Evolutionary conservation across 2,797 vertebrate species (phyloP).

Genomic region (Hoplostethus mediterraneus): DNA sequence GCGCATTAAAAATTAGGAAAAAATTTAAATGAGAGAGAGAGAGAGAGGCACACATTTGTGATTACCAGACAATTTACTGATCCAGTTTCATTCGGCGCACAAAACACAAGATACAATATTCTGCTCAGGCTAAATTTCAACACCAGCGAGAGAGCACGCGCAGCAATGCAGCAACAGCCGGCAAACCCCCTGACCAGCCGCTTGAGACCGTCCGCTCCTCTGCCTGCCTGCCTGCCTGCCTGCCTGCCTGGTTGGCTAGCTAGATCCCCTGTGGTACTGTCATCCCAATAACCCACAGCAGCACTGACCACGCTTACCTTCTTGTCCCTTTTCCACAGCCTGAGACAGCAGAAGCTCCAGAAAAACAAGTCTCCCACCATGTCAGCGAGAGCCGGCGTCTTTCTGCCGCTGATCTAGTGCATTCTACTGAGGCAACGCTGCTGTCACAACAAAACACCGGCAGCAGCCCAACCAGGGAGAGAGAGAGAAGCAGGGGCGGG

Average conservation of each 20-base stretch:
- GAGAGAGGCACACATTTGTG: conserved; percentile 22
- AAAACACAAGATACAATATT: neutral
- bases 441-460: conserved; percentile 79
- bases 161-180: conserved; percentile 27
- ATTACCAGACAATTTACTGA: conserved; percentile 38
- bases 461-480: conserved; percentile 52
- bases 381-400: conserved; percentile 68
- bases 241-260: conserved; percentile 27
- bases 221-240: conserved; percentile 3
- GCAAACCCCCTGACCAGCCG: conserved; percentile 20
- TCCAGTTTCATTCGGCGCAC: conserved; percentile 52
- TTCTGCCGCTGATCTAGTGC: conserved; percentile 62
- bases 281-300: conserved; percentile 21
- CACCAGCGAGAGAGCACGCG: neutral
- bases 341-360: conserved; percentile 88
- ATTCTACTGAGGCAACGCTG: conserved; percentile 64
- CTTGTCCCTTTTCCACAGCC: conserved; percentile 85
- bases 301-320: conserved; percentile 78
- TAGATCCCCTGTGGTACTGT: conserved; percentile 13
- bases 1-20: neutral
- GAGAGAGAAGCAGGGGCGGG: conserved; percentile 45
- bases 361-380: conserved; percentile 86
- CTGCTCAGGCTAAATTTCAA: conserved; percentile 1
- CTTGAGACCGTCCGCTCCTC: conserved; percentile 2
- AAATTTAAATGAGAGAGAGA: neutral